Base-by-base conservation (phyloP, 2,888 invertebrate genomes). In the Epinotia bilunana region DNA sequence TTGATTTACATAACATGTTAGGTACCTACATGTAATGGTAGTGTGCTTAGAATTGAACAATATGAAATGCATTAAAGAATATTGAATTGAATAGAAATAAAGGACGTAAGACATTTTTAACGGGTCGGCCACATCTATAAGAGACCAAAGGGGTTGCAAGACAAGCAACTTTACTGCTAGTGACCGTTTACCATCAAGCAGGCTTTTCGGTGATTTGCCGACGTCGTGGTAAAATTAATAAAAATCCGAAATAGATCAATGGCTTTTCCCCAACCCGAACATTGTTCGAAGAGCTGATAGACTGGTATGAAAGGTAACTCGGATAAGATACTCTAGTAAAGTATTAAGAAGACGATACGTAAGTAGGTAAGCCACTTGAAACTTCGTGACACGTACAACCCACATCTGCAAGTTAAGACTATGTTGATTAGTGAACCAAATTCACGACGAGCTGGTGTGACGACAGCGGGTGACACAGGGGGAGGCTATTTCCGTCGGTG, bases 401-500 rank as follows among this genome's bases (percentile, higher is more conserved):
- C 39, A 43, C 69, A 68, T 68, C 57, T 68, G 43, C 67, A 58
- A 78, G 80, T 64, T 76, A 65, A 73, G 62, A 62, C 67, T 74
- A 77, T 76, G 79, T 70, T 70, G 76, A 80, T 82, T 79, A 80
- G 78, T 78, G 65, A 61, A 77, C 71, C 75, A 57, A 67, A 69
- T 55, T 60, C 67, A 33, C 65, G 70, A 74, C 64, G 39, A 49
- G n/a, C 12, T 55, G 39, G 1, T 39, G 46, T 61, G 77, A 63
- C 72, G 77, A 58, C 68, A 62, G 76, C 23, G 78, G 86, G 83
- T 92, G 92, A 92, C 92, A 92, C 91, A 93, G 91, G 91, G 91
- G 90, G 91, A 91, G 91, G 87, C 86, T 90, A 91, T 92, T 92
- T 93, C 93, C 93, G 92, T 84, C 85, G 88, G 79, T 93, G 93